Base-by-base conservation (phyloP, 35 echinoderm and acorn worm genomes). In the Chiridota heheva region DNA sequence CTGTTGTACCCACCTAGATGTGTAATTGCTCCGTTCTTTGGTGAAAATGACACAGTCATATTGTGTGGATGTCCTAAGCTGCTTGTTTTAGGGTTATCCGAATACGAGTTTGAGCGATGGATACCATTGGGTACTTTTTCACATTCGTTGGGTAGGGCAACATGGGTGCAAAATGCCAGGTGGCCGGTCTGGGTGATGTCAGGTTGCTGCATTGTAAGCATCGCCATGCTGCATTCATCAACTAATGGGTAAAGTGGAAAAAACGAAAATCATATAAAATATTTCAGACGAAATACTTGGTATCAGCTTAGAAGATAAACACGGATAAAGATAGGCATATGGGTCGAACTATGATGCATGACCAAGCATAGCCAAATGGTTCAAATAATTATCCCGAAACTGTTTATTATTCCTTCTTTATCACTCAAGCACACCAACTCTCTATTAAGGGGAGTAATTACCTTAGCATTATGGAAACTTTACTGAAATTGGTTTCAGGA, bases 151-250 rank as follows among this genome's bases (percentile, higher is more conserved):
- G 90, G 85, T n/a, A 88, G 72, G 44, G 70, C 40, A 30, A 88
- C 78, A 39, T 88, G 78, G 0, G 78, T 93, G 32, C 77, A 83
- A 20, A 72, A 64, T 28, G 69, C 29, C 0, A 72, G 86, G 22
- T 83, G 82, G 20, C 48, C 44, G 0, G 91, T 69, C 77, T 96
- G 92, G 0, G 92, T 96, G 4, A 96, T 69, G 48, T 96, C 92
- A 16, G 86, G 86, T 58, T 89, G 91, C 64, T 86, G 67, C 1
- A 73, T 89, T 20, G 88, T 40, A 30, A 96, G 59, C 92, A 96
- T 96, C 3, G 92, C 92, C 70, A 82, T 31, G 61, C 68, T 96
- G 63, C 87, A 90, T 13, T 96, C 92, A 63, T 96, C 92, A 86
- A 70, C 63, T 77, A 47, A 20, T 38, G 33, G 64, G 2, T 69